Conservation (phyloP, 2,888 invertebrate genomes). For the Drosophila prostipennis region DNA sequence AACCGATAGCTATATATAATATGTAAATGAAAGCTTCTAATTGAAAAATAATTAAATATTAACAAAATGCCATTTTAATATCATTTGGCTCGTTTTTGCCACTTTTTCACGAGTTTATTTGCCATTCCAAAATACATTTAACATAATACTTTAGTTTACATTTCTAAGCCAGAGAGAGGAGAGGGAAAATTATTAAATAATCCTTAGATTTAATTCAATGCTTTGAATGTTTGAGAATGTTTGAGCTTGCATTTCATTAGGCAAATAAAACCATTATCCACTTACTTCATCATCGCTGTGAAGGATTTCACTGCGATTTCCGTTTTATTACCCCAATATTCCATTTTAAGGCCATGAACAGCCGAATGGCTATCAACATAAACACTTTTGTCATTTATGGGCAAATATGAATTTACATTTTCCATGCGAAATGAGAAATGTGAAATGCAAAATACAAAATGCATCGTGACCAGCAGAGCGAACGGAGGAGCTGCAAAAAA, state of each 20-base stretch:
- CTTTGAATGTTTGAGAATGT: background rate
- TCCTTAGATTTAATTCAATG: no score
- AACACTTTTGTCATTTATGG: conserved; percentile 40
- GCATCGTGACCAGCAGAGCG: conserved; percentile 23
- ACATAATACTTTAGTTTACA: no score
- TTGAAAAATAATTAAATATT: conserved; percentile 3
- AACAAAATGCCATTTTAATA: background rate
- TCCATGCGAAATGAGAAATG: conserved; percentile 15
- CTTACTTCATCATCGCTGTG: background rate
- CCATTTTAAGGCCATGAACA: conserved; percentile 4
- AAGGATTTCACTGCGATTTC: background rate
- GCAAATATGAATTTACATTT: conserved; percentile 38
- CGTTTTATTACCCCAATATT: conserved; percentile 9
- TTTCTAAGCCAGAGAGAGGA: no score
- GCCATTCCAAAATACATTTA: no score
- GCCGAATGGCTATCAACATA: conserved; percentile 36
- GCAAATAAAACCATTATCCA: conserved; percentile 1
- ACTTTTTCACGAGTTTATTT: background rate
- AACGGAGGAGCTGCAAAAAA: conserved; percentile 16
- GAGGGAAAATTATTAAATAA: no score
- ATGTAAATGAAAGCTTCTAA: background rate
- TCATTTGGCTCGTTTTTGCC: background rate
- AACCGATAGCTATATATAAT: background rate
- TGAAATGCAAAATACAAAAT: conserved; percentile 10
- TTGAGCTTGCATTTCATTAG: background rate